Evolutionary conservation across 2,888 invertebrate genomes (phyloP), one percentile per base, ranked within the genome.

Genomic region (Ditylenchus weischeri): DNA sequence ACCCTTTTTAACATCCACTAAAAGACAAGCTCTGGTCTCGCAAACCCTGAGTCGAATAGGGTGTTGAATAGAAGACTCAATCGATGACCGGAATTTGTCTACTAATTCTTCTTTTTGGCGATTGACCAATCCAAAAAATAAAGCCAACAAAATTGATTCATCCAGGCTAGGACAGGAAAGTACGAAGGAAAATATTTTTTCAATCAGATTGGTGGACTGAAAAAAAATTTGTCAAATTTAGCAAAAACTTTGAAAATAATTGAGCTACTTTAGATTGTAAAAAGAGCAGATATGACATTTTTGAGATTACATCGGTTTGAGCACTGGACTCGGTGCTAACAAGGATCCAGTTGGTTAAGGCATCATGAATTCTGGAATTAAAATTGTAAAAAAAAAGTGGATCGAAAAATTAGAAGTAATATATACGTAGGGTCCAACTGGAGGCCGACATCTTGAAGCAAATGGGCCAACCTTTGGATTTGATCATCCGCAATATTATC

Each of bases 391-490:
- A 51, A 51, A 23, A 54, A 11, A 21, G 13, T 54, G 7, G 54
- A 54, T 23, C 3, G 10, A 6, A 23, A 23, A 18, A 7, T 13
- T 10, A 23, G 7, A 29, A 54, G 1, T 21, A 11, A 18, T 23
- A 10, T 23, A 7, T 54, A 54, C 54, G 4, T 54, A 11, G 13
- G 11, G 10, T 54, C 29, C 1, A 54, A 18, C 7, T 54, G 54
- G 15, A 54, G 29, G 7, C 54, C 54, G 13, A 54, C 54, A 54
- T 54, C 54, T 8, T 54, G 54, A 54, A 54, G 21, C 21, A 54
- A 54, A n/a, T 54, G 7, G 13, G 54, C 59, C 23, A 36, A 36
- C 59, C 19, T 19, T 13, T 23, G 36, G n/a, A 15, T 59, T 59
- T 36, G 23, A 4, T 19, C 21, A 59, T 19, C 35, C 3, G 19